phyloP scores from a whole-genome alignment of 2,888 invertebrate genomes.

The Netelia fuscicornis region DNA sequence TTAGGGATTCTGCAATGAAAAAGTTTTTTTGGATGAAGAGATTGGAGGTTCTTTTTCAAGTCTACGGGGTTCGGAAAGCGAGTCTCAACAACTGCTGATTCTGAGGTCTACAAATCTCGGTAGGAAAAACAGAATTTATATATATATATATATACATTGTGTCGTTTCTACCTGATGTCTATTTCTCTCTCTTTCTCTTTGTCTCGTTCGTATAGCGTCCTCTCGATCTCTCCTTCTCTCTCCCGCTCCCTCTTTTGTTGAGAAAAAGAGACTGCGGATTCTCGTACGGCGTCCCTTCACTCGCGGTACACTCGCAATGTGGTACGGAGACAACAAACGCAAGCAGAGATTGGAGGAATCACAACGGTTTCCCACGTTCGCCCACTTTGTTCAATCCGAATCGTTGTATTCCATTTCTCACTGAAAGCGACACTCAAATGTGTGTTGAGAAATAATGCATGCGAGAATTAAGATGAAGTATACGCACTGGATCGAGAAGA shows the following conservation, averaged over 20 bases:
- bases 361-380: conserved; percentile 16
- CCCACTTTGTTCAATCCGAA: neutral
- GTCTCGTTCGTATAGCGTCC: conserved; percentile 49
- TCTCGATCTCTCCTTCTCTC: conserved; percentile 33
- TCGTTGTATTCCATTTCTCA: no score
- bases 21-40: no score
- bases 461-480: neutral
- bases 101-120: conserved; percentile 1
- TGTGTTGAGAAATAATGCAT: neutral
- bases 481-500: neutral
- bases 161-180: conserved; percentile 5
- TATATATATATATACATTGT: neutral
- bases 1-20: no score
- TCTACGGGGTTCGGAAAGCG: no score
- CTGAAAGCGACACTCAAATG: neutral
- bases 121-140: neutral
- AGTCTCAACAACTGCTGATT: neutral
- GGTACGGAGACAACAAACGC: neutral
- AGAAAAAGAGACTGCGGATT: conserved; percentile 39
- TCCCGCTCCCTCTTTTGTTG: conserved; percentile 17
- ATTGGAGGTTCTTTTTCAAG: no score
- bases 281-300: conserved; percentile 62
- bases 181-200: conserved; percentile 16
- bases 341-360: conserved; percentile 23
- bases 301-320: conserved; percentile 41